phyloP scores from a whole-genome alignment of 2,797 vertebrate species.

The Schizopygopsis pylzovi region DNA sequence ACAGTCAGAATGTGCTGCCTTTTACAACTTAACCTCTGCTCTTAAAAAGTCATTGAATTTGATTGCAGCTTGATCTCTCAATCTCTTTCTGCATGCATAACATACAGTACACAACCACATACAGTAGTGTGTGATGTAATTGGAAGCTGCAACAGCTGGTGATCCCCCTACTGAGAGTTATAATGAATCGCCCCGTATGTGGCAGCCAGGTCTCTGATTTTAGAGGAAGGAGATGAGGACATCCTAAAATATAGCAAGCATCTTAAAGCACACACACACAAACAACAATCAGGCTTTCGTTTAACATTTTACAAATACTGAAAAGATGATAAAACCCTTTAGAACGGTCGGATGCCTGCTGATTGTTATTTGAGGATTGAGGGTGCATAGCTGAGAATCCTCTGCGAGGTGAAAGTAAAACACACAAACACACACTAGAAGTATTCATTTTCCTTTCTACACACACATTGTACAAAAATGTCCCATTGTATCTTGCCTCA shows the following conservation, averaged over 20 bases:
- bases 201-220: constrained; percentile 32
- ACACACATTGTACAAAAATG: background rate
- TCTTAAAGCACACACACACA: constrained; percentile 32
- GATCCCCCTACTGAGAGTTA: constrained; percentile 47
- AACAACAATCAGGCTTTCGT: background rate
- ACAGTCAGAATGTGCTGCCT: background rate
- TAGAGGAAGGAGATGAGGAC: constrained; percentile 11
- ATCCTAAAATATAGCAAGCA: background rate
- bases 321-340: background rate
- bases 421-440: constrained; percentile 30
- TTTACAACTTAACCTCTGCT: constrained; percentile 12
- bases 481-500: constrained; percentile 6
- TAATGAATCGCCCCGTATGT: constrained; percentile 49
- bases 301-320: background rate
- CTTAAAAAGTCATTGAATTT: background rate
- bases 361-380: constrained; percentile 14
- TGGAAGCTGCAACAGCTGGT: background rate
- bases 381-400: background rate
- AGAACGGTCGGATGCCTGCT: constrained; percentile 1
- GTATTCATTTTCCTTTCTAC: constrained; percentile 12
- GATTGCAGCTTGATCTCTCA: constrained; percentile 8
- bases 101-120: constrained; percentile 11
- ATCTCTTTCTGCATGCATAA: background rate
- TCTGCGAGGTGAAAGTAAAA: background rate
- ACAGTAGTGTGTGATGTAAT: constrained; percentile 22